Conservation (phyloP, 2,113 vertebrate species). For the Neodontobutis hainanensis region DNA sequence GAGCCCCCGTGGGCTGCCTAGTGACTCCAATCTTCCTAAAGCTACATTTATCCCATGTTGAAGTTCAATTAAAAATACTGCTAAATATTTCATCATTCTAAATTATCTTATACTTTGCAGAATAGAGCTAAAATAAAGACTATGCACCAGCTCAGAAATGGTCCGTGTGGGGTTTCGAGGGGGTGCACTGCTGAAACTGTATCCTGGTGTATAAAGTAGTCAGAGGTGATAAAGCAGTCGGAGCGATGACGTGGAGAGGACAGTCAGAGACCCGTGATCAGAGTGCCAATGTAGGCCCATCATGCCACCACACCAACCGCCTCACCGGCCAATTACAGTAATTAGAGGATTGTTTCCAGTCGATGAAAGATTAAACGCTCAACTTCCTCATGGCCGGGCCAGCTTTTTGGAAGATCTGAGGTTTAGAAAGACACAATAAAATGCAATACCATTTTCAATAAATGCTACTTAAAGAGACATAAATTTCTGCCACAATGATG, state of each 20-base stretch:
- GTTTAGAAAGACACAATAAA: neutral
- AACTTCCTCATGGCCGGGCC: conserved; percentile 35
- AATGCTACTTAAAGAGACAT: neutral
- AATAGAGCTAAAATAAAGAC: conserved; percentile 4
- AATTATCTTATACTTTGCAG: conserved; percentile 2
- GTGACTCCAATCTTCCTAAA: neutral
- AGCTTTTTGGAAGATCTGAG: conserved; percentile 4
- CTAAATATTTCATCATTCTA: conserved; percentile 22
- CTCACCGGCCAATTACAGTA: conserved; percentile 64
- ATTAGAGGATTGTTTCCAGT: conserved; percentile 63
- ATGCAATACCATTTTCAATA: neutral
- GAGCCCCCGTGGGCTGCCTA: neutral
- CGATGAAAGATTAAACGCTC: conserved; percentile 56
- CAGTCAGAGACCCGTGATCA: conserved; percentile 44
- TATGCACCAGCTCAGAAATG: conserved; percentile 6
- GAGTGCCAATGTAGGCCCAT: conserved; percentile 32
- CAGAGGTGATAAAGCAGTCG: conserved; percentile 45
- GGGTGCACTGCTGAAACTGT: conserved; percentile 46
- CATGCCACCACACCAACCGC: conserved; percentile 38
- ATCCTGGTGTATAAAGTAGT: conserved; percentile 46
- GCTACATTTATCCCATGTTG: neutral
- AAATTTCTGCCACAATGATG: too few species aligned
- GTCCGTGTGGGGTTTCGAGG: conserved; percentile 30
- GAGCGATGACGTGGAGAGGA: conserved; percentile 45
- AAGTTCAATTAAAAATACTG: conserved; percentile 19